Evolutionary conservation across 2,888 invertebrate genomes (phyloP).

Genomic region (Mechanitis mazaeus): DNA sequence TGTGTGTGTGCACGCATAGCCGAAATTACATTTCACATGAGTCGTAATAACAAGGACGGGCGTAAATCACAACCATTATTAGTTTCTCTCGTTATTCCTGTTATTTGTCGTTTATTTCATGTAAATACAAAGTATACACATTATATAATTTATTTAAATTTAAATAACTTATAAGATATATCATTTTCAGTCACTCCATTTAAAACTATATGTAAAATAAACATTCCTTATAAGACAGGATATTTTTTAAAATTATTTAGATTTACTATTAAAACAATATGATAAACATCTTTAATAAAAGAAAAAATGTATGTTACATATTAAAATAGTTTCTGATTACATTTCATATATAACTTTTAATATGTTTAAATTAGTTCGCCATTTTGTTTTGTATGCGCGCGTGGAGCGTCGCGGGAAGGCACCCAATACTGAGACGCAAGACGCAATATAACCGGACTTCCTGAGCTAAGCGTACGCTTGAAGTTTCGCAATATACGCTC

Average conservation of each 20-base stretch:
- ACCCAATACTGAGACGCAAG: slow-evolving; percentile 34
- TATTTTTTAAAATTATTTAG: too few species aligned
- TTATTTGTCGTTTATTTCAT: slow-evolving; percentile 69
- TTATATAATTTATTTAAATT: too few species aligned
- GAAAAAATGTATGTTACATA: too few species aligned
- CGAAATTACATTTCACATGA: slow-evolving; percentile 77
- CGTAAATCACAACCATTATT: slow-evolving; percentile 75
- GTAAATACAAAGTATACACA: slow-evolving; percentile 25
- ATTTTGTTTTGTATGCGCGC: not conserved
- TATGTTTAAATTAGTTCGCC: too few species aligned
- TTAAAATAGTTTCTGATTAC: too few species aligned
- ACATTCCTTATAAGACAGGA: too few species aligned
- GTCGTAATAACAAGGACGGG: slow-evolving; percentile 76
- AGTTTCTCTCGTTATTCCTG: slow-evolving; percentile 70
- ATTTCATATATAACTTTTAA: too few species aligned
- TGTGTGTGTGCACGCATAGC: slow-evolving; percentile 66
- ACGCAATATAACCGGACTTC: slow-evolving; percentile 65
- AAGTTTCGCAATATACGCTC: slow-evolving; percentile 76
- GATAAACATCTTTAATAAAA: too few species aligned
- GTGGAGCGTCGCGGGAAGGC: not conserved
- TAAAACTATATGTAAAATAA: too few species aligned
- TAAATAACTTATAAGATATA: too few species aligned
- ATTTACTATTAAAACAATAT: too few species aligned
- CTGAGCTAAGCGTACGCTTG: slow-evolving; percentile 72
- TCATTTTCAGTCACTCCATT: too few species aligned